phyloP scores from a whole-genome alignment of 1,140 invertebrate genomes.

The Tetragonula clypearis region DNA sequence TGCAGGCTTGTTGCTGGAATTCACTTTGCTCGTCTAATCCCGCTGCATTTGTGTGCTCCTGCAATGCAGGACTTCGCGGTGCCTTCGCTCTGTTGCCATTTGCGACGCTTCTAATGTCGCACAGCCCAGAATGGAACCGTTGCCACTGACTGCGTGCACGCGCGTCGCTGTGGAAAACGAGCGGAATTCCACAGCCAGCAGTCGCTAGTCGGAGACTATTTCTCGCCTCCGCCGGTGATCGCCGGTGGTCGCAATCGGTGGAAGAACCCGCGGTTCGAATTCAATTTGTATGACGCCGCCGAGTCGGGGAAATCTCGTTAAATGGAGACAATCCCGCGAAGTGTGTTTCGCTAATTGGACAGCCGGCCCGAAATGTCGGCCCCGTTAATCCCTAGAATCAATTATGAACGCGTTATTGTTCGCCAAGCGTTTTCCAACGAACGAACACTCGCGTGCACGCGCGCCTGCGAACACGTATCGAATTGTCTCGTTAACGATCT shows the following conservation, averaged over 20 bases:
- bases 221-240: neutral
- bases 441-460: too few species aligned
- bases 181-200: slow-evolving; percentile 15
- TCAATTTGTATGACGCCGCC: neutral
- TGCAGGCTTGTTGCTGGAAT: slow-evolving; percentile 8
- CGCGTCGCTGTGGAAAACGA: slow-evolving; percentile 7
- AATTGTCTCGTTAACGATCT: neutral
- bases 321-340: slow-evolving; percentile 31
- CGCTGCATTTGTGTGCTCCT: neutral
- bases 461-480: too few species aligned
- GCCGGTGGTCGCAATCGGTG: neutral
- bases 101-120: neutral
- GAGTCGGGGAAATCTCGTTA: slow-evolving; percentile 32
- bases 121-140: neutral
- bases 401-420: slow-evolving; percentile 43
- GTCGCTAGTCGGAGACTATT: slow-evolving; percentile 15
- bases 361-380: slow-evolving; percentile 1
- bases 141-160: neutral
- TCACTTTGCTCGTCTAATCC: slow-evolving; percentile 47
- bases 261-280: slow-evolving; percentile 6
- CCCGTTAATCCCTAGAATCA: slow-evolving; percentile 36
- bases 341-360: slow-evolving; percentile 48
- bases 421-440: neutral
- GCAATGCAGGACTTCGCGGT: neutral
- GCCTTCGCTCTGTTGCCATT: slow-evolving; percentile 16